phyloP scores from a whole-genome alignment of 2,113 vertebrate species.

The Mystacornis crossleyi region DNA sequence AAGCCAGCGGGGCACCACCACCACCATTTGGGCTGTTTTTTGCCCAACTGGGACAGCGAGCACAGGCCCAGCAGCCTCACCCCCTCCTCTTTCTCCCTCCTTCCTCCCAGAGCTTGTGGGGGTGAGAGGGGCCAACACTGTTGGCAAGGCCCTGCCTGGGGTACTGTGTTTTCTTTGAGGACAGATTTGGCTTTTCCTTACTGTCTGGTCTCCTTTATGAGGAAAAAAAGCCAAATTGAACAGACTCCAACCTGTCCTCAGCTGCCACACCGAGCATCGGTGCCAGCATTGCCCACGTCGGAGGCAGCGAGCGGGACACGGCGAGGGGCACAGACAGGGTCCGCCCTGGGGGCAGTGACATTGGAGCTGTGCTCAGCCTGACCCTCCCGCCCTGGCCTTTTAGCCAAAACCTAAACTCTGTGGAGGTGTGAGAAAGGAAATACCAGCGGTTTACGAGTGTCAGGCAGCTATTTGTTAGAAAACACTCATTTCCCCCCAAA shows the following conservation, averaged over 20 bases:
- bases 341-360: fast-evolving
- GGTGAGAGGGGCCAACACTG: fast-evolving
- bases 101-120: neutral
- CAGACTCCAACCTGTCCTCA: neutral
- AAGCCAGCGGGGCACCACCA: neutral
- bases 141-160: neutral
- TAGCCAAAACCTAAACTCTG: neutral
- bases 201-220: neutral
- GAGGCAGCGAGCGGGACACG: neutral
- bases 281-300: neutral
- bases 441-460: neutral
- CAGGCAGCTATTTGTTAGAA: neutral
- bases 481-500: neutral
- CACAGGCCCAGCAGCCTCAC: neutral
- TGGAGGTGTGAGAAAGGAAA: neutral
- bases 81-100: too few species aligned
- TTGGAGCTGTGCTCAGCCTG: neutral
- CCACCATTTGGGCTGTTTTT: neutral
- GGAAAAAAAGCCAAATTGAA: neutral
- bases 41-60: neutral
- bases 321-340: neutral
- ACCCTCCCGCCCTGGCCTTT: neutral
- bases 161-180: neutral
- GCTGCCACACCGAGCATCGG: neutral
- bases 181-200: neutral